Conservation (phyloP, 2,888 invertebrate genomes). For the Chrysodeixis includens region DNA sequence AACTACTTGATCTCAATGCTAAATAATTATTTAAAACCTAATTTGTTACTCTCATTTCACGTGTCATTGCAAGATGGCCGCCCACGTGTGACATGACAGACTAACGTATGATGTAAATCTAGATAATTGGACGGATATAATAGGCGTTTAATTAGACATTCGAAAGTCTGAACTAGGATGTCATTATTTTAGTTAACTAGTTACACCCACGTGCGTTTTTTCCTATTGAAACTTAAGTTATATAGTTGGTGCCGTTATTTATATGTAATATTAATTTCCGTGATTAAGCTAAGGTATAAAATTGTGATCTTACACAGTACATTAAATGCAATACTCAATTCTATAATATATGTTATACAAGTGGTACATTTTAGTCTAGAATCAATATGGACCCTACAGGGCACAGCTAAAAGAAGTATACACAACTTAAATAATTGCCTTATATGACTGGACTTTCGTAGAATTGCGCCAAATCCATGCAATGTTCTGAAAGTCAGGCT, state of each 20-base stretch:
- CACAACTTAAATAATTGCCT: too few relatives aligned
- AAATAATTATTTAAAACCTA: not conserved
- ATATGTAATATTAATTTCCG: not conserved
- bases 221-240: not conserved
- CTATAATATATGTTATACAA: too few relatives aligned
- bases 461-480: too few relatives aligned
- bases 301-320: too few relatives aligned
- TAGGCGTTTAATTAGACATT: conserved; percentile 41
- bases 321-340: too few relatives aligned
- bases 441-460: too few relatives aligned
- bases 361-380: too few relatives aligned
- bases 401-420: too few relatives aligned
- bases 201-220: conserved; percentile 27
- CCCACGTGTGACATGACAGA: conserved; percentile 35
- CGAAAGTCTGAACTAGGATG: conserved; percentile 24
- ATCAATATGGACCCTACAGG: too few relatives aligned
- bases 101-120: conserved; percentile 24
- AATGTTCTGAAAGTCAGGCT: too few relatives aligned
- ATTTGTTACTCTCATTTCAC: conserved; percentile 14
- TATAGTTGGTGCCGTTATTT: not conserved
- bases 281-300: not conserved
- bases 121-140: conserved; percentile 50
- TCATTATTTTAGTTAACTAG: conserved; percentile 1
- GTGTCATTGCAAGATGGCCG: conserved; percentile 35
- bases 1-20: too few relatives aligned